Percentiles rank a stretch among this genome's conserved stretches.
These are phyloP conservation scores for Alloplasta piceator DNA, from an alignment of 2,888 invertebrate genomes.

Conservation along the genomic window DNA sequence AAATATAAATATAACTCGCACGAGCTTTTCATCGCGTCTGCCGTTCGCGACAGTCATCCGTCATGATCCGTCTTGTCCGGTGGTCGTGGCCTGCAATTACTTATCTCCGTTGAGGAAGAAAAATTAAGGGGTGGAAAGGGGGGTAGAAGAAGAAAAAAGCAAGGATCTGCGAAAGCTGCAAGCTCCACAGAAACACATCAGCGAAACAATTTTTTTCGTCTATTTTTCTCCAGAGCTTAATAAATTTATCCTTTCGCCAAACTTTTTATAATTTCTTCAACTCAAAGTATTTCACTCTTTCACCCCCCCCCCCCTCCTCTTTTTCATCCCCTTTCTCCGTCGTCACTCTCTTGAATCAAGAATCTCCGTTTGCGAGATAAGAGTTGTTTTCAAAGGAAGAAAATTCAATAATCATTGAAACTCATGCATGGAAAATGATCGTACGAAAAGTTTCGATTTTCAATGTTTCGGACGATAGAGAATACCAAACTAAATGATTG, in stretches of 20 bases:
- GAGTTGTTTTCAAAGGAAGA: not conserved
- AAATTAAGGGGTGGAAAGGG: slow-evolving; percentile 56
- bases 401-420: not conserved
- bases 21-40: not conserved
- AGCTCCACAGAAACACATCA: slow-evolving; percentile 7
- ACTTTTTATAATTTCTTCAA: slow-evolving; percentile 63
- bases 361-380: slow-evolving; percentile 12
- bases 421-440: not conserved
- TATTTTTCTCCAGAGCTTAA: slow-evolving; percentile 48
- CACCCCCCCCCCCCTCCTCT: slow-evolving; percentile 5
- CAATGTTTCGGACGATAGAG: not conserved
- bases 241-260: slow-evolving; percentile 64
- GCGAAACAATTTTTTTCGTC: slow-evolving; percentile 12
- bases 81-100: slow-evolving; percentile 66
- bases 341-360: not conserved
- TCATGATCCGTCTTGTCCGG: slow-evolving; percentile 76
- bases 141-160: slow-evolving; percentile 24
- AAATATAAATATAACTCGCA: not conserved
- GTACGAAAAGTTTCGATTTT: not conserved
- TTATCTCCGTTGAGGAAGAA: slow-evolving; percentile 66
- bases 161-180: slow-evolving; percentile 36
- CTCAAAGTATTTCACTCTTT: slow-evolving; percentile 29
- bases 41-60: slow-evolving; percentile 69
- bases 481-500: too few relatives aligned
- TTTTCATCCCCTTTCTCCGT: not conserved